Percentiles rank a stretch among this genome's conserved stretches.
Conservation (phyloP, 1,140 invertebrate species). For the Drosophila oshimai region DNA sequence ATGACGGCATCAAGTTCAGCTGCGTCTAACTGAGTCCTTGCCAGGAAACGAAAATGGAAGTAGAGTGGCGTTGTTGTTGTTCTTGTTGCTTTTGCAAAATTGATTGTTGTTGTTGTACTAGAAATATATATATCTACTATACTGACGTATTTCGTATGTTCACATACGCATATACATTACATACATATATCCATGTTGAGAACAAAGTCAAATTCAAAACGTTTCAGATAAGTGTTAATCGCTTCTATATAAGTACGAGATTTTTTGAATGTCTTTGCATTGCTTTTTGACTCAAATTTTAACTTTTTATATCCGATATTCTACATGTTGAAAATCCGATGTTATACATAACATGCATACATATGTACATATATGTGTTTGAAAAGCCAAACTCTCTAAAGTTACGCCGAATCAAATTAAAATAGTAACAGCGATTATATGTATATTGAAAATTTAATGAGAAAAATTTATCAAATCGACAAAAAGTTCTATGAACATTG, state of each 20-base stretch:
- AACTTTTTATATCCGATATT: constrained; percentile 62
- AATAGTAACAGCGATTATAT: constrained; percentile 30
- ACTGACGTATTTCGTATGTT: constrained; percentile 26
- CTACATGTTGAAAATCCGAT: constrained; percentile 29
- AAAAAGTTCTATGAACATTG: constrained; percentile 59
- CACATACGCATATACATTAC: constrained; percentile 34
- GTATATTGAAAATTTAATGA: constrained; percentile 54
- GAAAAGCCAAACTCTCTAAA: constrained; percentile 58
- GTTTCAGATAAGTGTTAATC: constrained; percentile 49
- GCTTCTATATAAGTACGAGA: constrained; percentile 29
- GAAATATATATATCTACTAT: constrained; percentile 37
- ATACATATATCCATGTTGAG: constrained; percentile 38
- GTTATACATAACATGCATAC: too few relatives aligned
- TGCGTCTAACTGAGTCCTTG: constrained; percentile 85
- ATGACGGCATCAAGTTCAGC: constrained; percentile 94
- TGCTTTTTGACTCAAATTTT: constrained; percentile 64
- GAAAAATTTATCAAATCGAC: constrained; percentile 2
- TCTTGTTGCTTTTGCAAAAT: constrained; percentile 48
- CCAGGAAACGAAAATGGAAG: background rate
- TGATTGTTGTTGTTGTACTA: constrained; percentile 65
- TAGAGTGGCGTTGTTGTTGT: constrained; percentile 46
- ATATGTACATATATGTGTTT: constrained; percentile 16
- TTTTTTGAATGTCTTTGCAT: constrained; percentile 60
- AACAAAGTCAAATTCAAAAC: constrained; percentile 45
- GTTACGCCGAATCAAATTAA: constrained; percentile 52